A percentile compares a stretch with the other conserved stretches of the same genome.
Conservation (phyloP, 2,888 invertebrate species). For the Platynereis dumerilii region DNA sequence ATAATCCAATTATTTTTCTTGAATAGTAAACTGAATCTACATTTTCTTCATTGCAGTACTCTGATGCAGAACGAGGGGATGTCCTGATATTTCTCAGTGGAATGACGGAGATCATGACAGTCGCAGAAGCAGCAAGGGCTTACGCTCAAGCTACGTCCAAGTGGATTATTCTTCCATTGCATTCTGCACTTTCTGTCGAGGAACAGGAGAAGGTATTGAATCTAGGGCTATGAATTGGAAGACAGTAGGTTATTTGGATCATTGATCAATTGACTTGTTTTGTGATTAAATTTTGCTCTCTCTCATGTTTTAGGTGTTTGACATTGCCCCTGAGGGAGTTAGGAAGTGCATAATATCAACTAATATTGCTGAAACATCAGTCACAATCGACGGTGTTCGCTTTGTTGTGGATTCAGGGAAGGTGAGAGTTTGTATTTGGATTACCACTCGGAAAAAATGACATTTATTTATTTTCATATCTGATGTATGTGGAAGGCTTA, state of each 20-base stretch:
- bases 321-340: conserved; percentile 91
- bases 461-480: too few species aligned
- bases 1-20: not conserved
- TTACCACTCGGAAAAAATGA: too few species aligned
- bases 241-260: too few species aligned
- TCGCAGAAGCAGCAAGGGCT: conserved; percentile 84
- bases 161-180: conserved; percentile 93
- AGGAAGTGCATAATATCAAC: conserved; percentile 97
- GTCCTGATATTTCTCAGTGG: conserved; percentile 94
- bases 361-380: conserved; percentile 98
- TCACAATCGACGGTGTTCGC: conserved; percentile 96
- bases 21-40: too few species aligned
- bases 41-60: too few species aligned
- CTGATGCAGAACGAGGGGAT: conserved; percentile 87
- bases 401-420: conserved; percentile 98
- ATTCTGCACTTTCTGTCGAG: conserved; percentile 87
- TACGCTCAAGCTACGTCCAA: conserved; percentile 78
- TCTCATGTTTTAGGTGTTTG: conserved; percentile 81
- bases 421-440: too few species aligned
- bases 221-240: too few species aligned
- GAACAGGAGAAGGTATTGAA: conserved; percentile 88
- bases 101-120: conserved; percentile 83
- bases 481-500: too few species aligned
- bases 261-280: too few species aligned
- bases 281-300: too few species aligned